These are phyloP conservation scores for Triops cancriformis DNA, from an alignment of 1,140 invertebrate genomes.

Conservation along the genomic window DNA sequence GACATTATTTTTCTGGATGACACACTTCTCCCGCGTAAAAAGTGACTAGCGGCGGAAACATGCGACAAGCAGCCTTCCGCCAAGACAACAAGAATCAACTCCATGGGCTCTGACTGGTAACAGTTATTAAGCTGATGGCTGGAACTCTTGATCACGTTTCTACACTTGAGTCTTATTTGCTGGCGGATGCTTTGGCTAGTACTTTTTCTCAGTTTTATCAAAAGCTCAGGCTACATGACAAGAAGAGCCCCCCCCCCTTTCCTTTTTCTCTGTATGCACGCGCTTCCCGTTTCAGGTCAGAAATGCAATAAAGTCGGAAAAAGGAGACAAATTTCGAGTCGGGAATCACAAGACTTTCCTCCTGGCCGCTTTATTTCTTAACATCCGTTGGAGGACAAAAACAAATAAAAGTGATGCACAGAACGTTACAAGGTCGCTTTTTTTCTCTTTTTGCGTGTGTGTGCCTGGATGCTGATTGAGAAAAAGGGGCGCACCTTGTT, in stretches of 20 bases:
- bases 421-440: background rate
- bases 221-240: background rate
- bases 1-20: background rate
- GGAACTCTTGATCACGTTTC: constrained; percentile 13
- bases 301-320: background rate
- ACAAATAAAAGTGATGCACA: background rate
- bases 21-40: background rate
- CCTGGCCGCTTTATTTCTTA: background rate
- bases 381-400: background rate
- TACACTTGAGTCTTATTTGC: constrained; percentile 6
- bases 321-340: background rate
- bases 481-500: background rate
- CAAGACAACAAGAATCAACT: background rate
- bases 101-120: background rate
- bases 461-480: background rate
- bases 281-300: background rate
- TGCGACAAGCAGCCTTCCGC: background rate
- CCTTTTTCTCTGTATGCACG: background rate
- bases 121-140: constrained; percentile 10
- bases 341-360: background rate
- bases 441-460: background rate
- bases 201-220: background rate
- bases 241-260: background rate
- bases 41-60: background rate
- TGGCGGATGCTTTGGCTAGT: background rate